Conservation (phyloP, 2,888 invertebrate genomes). For the Biston betularia region DNA sequence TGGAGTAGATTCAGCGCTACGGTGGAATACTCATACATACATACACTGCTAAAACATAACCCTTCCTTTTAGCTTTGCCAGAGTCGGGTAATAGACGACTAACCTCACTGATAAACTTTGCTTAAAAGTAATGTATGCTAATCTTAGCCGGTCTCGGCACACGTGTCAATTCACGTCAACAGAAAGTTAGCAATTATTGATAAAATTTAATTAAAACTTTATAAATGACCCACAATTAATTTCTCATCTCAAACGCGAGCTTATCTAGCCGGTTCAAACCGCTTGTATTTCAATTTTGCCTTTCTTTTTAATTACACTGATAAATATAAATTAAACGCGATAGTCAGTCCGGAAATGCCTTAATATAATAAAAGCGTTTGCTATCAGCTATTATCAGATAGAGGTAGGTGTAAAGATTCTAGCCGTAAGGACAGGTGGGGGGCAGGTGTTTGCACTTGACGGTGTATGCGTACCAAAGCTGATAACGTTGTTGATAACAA, state of each 20-base stretch:
- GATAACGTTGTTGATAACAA: slow-evolving; percentile 65
- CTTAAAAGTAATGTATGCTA: too few species aligned
- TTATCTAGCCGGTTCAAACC: neutral
- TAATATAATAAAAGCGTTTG: slow-evolving; percentile 19
- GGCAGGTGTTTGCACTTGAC: slow-evolving; percentile 81
- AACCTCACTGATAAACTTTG: too few species aligned
- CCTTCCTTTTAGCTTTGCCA: too few species aligned
- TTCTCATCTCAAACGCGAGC: neutral
- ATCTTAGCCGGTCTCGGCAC: too few species aligned
- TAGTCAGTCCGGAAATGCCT: slow-evolving; percentile 35
- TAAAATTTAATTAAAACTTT: too few species aligned
- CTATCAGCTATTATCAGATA: slow-evolving; percentile 44
- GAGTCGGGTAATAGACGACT: too few species aligned
- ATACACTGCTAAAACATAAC: too few species aligned
- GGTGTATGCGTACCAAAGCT: slow-evolving; percentile 73
- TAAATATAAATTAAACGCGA: slow-evolving; percentile 1
- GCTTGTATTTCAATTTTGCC: neutral
- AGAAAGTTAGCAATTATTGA: too few species aligned
- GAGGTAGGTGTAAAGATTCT: slow-evolving; percentile 39
- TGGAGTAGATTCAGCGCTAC: too few species aligned
- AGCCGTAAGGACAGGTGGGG: slow-evolving; percentile 69
- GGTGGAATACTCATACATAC: too few species aligned
- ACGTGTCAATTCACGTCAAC: too few species aligned
- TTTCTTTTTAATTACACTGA: slow-evolving; percentile 1
- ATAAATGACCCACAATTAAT: too few species aligned